phyloP scores from a whole-genome alignment of 2,113 vertebrate genomes.

The Xenopus laevis region DNA sequence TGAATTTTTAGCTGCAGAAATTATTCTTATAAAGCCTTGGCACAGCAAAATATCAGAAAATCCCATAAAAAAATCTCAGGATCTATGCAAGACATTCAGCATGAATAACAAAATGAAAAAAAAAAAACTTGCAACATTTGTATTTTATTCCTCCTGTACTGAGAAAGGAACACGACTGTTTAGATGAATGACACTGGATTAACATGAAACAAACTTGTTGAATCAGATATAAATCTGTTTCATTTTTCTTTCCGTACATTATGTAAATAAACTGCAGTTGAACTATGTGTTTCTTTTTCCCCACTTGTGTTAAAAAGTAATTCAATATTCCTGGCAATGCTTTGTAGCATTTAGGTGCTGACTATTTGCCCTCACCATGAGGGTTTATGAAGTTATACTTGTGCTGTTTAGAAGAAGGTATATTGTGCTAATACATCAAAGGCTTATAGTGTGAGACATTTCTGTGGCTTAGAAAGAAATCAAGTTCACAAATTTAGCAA shows the following conservation, averaged over 20 bases:
- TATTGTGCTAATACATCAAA: neutral
- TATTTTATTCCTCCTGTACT: too few species aligned
- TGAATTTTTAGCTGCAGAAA: too few species aligned
- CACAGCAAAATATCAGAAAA: too few species aligned
- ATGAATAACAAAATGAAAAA: too few species aligned
- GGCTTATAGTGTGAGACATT: slow-evolving; percentile 49
- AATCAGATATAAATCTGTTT: slow-evolving; percentile 3
- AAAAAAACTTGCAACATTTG: too few species aligned
- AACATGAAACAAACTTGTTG: neutral
- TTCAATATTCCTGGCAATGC: slow-evolving; percentile 32
- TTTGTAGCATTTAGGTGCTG: slow-evolving; percentile 34
- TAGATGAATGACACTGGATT: too few species aligned
- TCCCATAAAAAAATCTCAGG: too few species aligned
- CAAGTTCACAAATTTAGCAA: slow-evolving; percentile 64
- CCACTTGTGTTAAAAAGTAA: slow-evolving; percentile 28
- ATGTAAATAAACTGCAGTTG: slow-evolving; percentile 36
- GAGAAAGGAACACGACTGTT: too few species aligned
- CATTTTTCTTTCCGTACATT: slow-evolving; percentile 18
- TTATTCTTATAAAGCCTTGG: too few species aligned
- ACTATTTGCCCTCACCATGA: neutral
- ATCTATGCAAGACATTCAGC: too few species aligned
- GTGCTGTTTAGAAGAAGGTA: slow-evolving; percentile 34
- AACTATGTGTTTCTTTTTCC: slow-evolving; percentile 20
- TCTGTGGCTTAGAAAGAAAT: slow-evolving; percentile 53
- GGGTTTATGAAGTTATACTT: slow-evolving; percentile 47